phyloP scores from a whole-genome alignment of 2,113 vertebrate species.

The Chelonoidis abingdonii region DNA sequence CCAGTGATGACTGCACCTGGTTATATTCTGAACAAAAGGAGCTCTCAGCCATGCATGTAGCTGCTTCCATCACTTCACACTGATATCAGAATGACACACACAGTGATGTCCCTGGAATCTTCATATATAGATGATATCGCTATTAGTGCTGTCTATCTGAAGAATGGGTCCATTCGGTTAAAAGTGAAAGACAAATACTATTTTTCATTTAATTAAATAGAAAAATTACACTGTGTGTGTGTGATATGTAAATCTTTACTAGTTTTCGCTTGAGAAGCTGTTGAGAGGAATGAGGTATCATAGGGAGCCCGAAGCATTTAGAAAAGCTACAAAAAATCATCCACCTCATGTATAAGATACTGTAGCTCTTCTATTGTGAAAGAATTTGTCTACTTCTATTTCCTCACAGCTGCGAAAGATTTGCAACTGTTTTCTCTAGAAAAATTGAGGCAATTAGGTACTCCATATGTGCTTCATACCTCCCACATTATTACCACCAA shows the following conservation, averaged over 20 bases:
- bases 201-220: neutral
- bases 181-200: neutral
- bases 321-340: conserved; percentile 2
- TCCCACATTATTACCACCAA: neutral
- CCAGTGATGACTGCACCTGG: neutral
- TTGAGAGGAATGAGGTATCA: neutral
- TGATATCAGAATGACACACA: neutral
- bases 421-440: neutral
- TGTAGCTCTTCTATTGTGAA: neutral
- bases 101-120: neutral
- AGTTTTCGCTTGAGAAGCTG: neutral
- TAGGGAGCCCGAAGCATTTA: neutral
- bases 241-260: neutral
- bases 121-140: neutral
- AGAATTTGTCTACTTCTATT: neutral
- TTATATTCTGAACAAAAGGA: neutral
- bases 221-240: neutral
- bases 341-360: neutral
- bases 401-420: neutral
- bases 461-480: neutral
- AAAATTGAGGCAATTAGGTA: neutral
- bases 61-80: neutral
- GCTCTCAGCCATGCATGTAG: neutral
- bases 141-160: neutral
- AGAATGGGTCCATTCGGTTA: neutral